These are phyloP conservation scores for Phalacrocorax aristotelis DNA, from an alignment of 2,113 vertebrate species.

Conservation along the genomic window DNA sequence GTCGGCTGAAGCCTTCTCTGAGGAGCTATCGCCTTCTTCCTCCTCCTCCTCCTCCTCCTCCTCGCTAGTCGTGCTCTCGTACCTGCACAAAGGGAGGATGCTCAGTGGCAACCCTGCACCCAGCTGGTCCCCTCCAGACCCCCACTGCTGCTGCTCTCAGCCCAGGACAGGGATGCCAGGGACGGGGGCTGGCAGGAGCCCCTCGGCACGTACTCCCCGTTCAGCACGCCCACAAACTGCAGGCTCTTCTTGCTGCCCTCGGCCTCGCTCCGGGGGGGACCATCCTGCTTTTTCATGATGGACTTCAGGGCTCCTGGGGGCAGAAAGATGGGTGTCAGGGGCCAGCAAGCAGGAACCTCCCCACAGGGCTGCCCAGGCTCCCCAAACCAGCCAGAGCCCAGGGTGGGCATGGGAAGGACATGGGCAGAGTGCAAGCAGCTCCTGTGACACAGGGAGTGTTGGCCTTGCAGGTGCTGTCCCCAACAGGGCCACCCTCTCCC, in stretches of 20 bases:
- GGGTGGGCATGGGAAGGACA: fast-evolving
- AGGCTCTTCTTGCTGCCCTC: slow-evolving; percentile 87
- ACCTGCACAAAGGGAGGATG: slow-evolving; percentile 71
- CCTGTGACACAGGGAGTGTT: fast-evolving
- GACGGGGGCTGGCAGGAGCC: neutral
- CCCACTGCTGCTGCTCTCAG: neutral
- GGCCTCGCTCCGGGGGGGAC: slow-evolving; percentile 60
- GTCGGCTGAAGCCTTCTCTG: slow-evolving; percentile 68
- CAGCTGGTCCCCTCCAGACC: neutral
- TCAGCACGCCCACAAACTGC: slow-evolving; percentile 94
- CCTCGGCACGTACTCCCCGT: slow-evolving; percentile 86
- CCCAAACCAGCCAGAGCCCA: neutral
- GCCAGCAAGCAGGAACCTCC: neutral
- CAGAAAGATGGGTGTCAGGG: neutral
- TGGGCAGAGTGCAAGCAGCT: neutral
- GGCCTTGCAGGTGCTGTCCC: neutral
- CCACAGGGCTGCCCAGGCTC: neutral
- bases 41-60: slow-evolving; percentile 77
- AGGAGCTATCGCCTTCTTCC: slow-evolving; percentile 74
- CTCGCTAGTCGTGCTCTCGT: slow-evolving; percentile 92
- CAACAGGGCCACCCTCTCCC: neutral
- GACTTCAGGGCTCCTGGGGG: slow-evolving; percentile 87
- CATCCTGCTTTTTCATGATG: slow-evolving; percentile 94
- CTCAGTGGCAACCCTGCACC: neutral
- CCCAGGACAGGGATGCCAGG: neutral